These are phyloP conservation scores for Pandemis corylana DNA, from an alignment of 2,888 invertebrate species.

Conservation along the genomic window DNA sequence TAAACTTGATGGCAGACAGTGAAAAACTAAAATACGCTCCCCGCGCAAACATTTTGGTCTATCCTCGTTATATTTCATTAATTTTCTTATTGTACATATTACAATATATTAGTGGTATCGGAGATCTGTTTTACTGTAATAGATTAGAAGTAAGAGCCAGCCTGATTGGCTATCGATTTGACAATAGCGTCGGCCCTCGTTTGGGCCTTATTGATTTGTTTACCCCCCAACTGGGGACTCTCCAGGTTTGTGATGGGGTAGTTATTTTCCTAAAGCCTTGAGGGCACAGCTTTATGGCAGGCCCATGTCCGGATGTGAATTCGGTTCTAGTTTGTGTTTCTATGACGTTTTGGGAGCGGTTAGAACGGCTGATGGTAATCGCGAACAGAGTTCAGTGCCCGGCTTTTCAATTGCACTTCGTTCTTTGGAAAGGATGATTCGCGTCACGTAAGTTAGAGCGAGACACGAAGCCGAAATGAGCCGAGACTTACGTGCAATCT, in stretches of 20 bases:
- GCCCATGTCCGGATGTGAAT: constrained; percentile 51
- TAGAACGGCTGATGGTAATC: background rate
- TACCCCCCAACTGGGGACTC: constrained; percentile 1
- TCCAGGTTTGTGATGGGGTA: background rate
- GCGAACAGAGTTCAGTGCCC: background rate
- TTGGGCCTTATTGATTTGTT: background rate
- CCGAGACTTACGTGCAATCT: no score
- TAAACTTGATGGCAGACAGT: background rate
- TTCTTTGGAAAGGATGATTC: no score
- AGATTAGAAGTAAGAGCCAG: constrained; percentile 51
- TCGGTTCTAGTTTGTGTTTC: constrained; percentile 56
- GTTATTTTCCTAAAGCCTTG: background rate
- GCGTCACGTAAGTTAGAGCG: no score
- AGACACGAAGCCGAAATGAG: no score
- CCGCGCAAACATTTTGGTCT: constrained; percentile 11
- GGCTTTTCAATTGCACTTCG: no score
- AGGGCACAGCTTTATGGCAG: constrained; percentile 52
- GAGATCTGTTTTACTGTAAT: constrained; percentile 73
- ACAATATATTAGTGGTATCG: constrained; percentile 68
- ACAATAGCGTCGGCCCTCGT: constrained; percentile 53
- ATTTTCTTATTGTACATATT: constrained; percentile 71
- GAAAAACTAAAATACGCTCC: constrained; percentile 12
- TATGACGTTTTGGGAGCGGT: constrained; percentile 62
- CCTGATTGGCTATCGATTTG: constrained; percentile 55
- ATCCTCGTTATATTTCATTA: constrained; percentile 22